Conservation (phyloP, 2,113 vertebrate species). For the Orcinus orca region DNA sequence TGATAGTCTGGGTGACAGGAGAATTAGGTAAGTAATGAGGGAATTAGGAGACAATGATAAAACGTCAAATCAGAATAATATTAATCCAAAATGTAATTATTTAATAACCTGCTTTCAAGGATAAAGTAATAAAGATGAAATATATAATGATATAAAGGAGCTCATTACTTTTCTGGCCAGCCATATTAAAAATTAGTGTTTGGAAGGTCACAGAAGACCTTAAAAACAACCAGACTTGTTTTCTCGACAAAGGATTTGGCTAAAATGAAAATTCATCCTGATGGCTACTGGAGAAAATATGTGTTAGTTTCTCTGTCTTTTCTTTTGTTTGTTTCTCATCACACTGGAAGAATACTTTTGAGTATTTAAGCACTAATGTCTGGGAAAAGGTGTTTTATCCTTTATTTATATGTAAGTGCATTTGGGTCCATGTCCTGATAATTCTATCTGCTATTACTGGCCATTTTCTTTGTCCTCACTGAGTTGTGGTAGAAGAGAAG, state of each 20-base stretch:
- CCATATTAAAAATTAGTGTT: background rate
- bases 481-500: background rate
- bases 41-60: background rate
- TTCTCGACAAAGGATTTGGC: background rate
- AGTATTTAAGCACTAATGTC: background rate
- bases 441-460: background rate
- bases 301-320: background rate
- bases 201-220: background rate
- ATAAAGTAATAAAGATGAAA: conserved; percentile 19
- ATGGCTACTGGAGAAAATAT: background rate
- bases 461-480: background rate
- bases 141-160: background rate
- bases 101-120: background rate
- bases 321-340: background rate
- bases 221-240: background rate
- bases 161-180: conserved; percentile 15
- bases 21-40: background rate
- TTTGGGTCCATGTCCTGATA: background rate
- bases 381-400: background rate
- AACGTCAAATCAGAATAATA: conserved; percentile 6
- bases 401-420: background rate
- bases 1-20: background rate
- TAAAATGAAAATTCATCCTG: background rate
- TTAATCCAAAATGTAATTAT: conserved; percentile 35
- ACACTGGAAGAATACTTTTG: background rate